Percentiles rank a stretch among this genome's conserved stretches.
Evolutionary conservation across 2,797 vertebrate species (phyloP).

Genomic region (Falco biarmicus): DNA sequence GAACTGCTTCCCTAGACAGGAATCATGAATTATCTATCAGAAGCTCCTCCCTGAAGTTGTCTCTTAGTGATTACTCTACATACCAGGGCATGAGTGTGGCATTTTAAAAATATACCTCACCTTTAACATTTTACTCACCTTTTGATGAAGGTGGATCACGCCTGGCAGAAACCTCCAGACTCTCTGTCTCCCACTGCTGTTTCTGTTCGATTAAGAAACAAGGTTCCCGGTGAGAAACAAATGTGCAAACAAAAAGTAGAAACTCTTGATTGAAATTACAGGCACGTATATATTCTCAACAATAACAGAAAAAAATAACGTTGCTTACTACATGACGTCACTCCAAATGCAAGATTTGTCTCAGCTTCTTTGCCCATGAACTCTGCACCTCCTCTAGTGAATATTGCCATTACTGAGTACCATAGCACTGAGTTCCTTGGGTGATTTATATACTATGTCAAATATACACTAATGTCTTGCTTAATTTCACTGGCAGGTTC

Average conservation of each 20-base stretch:
- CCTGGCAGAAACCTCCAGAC: background rate
- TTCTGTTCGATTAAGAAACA: background rate
- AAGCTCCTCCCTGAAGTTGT: background rate
- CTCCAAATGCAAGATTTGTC: background rate
- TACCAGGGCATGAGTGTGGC: background rate
- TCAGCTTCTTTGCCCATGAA: background rate
- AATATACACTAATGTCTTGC: background rate
- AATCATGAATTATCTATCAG: background rate
- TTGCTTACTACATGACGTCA: background rate
- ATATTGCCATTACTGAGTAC: background rate
- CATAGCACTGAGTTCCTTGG: background rate
- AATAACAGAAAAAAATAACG: accelerated
- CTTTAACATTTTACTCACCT: background rate
- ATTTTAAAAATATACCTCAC: background rate
- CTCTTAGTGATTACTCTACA: background rate
- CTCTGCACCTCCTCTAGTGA: background rate
- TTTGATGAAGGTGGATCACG: background rate
- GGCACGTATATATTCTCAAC: background rate
- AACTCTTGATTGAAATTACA: background rate
- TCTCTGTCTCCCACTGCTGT: background rate
- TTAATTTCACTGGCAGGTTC: background rate
- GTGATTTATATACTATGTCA: background rate
- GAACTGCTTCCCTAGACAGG: background rate
- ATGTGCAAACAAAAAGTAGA: background rate
- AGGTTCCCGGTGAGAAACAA: background rate